These are phyloP conservation scores for Periphyllus acericola DNA, from an alignment of 2,888 invertebrate genomes.

Conservation along the genomic window DNA sequence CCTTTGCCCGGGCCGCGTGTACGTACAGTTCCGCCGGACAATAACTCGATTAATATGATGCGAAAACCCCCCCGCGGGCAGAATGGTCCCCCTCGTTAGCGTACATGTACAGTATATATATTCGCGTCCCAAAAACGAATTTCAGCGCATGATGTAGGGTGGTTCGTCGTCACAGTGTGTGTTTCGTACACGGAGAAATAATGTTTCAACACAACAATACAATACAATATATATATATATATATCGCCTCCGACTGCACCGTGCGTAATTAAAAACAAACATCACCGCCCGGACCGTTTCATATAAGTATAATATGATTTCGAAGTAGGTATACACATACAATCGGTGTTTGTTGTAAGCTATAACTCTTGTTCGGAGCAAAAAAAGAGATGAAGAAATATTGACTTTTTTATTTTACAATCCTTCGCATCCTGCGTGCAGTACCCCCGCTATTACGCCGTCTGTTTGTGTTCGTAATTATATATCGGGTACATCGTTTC, in stretches of 20 bases:
- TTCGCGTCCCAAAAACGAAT: background rate
- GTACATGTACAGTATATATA: background rate
- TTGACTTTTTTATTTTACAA: background rate
- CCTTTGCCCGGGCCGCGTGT: background rate
- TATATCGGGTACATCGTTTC: background rate
- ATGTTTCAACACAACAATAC: background rate
- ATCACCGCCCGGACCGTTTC: too few relatives aligned
- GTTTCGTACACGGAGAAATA: background rate
- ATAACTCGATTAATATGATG: constrained; percentile 27
- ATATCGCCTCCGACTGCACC: background rate
- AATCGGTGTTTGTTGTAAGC: background rate
- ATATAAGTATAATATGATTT: background rate
- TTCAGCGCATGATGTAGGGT: too few relatives aligned
- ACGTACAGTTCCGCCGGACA: background rate
- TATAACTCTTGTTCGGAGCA: background rate
- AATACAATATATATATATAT: background rate
- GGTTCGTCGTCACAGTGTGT: too few relatives aligned
- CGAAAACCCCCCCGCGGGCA: constrained; percentile 1
- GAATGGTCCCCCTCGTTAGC: background rate
- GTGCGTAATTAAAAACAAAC: constrained; percentile 36
- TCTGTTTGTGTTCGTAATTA: background rate
- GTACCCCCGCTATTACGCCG: background rate
- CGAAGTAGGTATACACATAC: background rate
- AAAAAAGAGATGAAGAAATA: background rate
- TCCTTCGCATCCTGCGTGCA: background rate